Conservation (phyloP, 2,797 vertebrate genomes). For the Borostomias antarcticus region DNA sequence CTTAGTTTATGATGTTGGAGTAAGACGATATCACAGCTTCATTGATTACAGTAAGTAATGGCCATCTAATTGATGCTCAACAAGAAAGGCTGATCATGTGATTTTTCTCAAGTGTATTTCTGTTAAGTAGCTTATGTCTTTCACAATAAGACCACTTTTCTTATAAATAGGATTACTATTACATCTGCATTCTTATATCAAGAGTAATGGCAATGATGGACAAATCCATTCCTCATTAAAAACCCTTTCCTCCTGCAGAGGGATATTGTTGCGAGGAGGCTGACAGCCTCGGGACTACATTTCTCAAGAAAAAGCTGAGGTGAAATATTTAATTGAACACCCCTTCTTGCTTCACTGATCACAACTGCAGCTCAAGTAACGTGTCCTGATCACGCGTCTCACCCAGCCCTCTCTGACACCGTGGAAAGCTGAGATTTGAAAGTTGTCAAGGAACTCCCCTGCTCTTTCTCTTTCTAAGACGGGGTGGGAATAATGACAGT, state of each 20-base stretch:
- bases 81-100: neutral
- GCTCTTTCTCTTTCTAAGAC: constrained; percentile 30
- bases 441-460: constrained; percentile 45
- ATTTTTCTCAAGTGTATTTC: neutral
- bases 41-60: too few relatives aligned
- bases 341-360: constrained; percentile 71
- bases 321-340: constrained; percentile 78
- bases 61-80: too few relatives aligned
- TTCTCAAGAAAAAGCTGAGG: constrained; percentile 60
- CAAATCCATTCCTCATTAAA: constrained; percentile 62
- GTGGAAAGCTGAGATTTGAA: constrained; percentile 50
- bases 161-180: constrained; percentile 21
- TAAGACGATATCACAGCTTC: too few relatives aligned
- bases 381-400: constrained; percentile 52
- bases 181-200: constrained; percentile 32
- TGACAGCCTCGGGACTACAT: constrained; percentile 58
- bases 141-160: neutral
- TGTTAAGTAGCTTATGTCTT: neutral
- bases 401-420: constrained; percentile 44
- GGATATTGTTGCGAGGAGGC: constrained; percentile 46
- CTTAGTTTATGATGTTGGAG: too few relatives aligned
- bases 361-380: constrained; percentile 69
- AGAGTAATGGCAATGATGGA: constrained; percentile 29
- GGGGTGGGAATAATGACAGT: constrained; percentile 24
- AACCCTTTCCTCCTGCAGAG: constrained; percentile 48